Evolutionary conservation across 2,797 vertebrate species (phyloP), one percentile per base, ranked within the genome.

Genomic region (Artibeus jamaicensis): DNA sequence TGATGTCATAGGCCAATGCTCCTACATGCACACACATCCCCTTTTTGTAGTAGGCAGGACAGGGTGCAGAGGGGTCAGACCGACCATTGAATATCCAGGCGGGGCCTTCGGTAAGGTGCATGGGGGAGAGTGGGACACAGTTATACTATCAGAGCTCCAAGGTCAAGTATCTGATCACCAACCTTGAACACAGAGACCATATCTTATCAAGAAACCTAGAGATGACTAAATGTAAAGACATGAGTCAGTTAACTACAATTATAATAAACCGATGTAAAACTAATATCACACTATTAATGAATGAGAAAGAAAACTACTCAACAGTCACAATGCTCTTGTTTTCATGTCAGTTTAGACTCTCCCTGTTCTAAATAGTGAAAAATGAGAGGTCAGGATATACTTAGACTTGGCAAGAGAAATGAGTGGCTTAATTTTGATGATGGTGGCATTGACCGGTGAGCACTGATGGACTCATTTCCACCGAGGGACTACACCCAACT

Each of bases 1-100:
- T 5, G 15, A 42, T 76, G 79, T 93, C 42, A 15, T 70, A 19
- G 39, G 86, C 48, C 9, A 67, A 76, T 3, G 34, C 57, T 67
- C 10, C 74, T 22, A 48, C 42, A 21, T 39, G 42, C 73, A 59
- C 6, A 18, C 12, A 0, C 3, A 14, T 42, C 78, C 8, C 32
- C 32, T 90, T 96, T 77, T 39, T 78, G 3, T 14, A 53, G 26
- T 55, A 68, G 76, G 76, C 91, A 68, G n/a, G 32, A 78, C 26
- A 6, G 5, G 1, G 9, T 5, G 29, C 11, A 37, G 12, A 77
- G 9, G 42, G 87, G 24, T 15, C 26, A 57, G 74, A 42, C 9
- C 68, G 55, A n/a, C 44, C 6, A 3, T 1, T 50, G 55, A 68
- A 18, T 59, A 67, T n/a, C 39, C 29, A 57, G 16, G 32, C 50